These are phyloP conservation scores for Scomber scombrus DNA, from an alignment of 2,113 vertebrate genomes.

Conservation along the genomic window DNA sequence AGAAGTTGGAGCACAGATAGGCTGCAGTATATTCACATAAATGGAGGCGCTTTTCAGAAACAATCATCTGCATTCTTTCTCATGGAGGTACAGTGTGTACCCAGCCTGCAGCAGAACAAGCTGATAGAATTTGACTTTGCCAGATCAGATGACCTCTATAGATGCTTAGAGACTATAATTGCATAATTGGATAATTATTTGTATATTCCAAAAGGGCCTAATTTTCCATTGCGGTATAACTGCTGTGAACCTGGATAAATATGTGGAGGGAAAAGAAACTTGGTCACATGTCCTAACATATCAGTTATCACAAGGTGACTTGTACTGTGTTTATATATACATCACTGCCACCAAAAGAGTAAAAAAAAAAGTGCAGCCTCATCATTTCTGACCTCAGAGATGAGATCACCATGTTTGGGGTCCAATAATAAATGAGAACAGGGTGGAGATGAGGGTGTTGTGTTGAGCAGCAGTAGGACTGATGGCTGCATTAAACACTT, in stretches of 20 bases:
- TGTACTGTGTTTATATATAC: neutral
- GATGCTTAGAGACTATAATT: neutral
- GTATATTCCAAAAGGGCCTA: too few species aligned
- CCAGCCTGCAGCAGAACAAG: neutral
- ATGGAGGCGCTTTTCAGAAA: neutral
- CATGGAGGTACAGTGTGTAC: neutral
- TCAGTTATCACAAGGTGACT: conserved; percentile 15
- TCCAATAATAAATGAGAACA: conserved; percentile 4
- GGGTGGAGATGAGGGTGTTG: neutral
- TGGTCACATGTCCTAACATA: neutral
- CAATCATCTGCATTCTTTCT: neutral
- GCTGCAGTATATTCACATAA: too few species aligned
- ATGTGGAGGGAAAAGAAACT: neutral
- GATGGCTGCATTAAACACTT: too few species aligned
- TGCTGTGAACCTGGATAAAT: too few species aligned
- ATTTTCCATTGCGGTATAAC: neutral
- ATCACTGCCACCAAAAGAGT: conserved; percentile 3
- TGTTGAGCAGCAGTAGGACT: neutral
- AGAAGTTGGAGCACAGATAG: too few species aligned
- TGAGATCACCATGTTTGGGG: conserved; percentile 8
- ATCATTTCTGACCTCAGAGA: conserved; percentile 2
- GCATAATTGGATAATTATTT: neutral
- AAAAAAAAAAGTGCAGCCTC: too few species aligned
- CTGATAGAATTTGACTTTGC: neutral
- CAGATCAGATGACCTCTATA: neutral